Conservation (phyloP, 30 jellyfish, hydroid and myxozoan species). For the Phacellophora camtschatica region DNA sequence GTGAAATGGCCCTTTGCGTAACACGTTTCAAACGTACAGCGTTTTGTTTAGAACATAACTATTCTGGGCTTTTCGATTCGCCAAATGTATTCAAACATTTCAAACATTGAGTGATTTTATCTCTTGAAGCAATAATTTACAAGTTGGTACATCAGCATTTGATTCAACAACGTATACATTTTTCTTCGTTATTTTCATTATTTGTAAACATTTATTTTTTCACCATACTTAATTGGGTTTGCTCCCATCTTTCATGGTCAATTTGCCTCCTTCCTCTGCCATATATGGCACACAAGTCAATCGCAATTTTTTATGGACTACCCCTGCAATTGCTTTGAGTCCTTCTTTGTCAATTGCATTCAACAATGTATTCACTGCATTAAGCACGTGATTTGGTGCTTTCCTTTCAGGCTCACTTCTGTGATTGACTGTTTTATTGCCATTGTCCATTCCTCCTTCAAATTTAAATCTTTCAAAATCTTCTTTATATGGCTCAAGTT, state of each 20-base stretch:
- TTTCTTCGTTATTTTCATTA: no score
- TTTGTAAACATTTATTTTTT: neutral
- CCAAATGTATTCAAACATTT: no score
- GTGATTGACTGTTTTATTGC: constrained; percentile 39
- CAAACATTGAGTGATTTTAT: no score
- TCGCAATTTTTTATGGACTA: constrained; percentile 82
- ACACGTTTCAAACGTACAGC: no score
- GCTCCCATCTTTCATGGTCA: constrained; percentile 24
- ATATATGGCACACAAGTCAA: constrained; percentile 75
- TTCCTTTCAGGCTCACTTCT: constrained; percentile 17
- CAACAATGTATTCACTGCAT: constrained; percentile 76
- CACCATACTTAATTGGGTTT: neutral
- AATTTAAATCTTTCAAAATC: constrained; percentile 58
- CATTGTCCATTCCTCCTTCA: constrained; percentile 35
- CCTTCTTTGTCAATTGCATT: constrained; percentile 72
- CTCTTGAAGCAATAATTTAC: no score
- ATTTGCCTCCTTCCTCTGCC: constrained; percentile 33
- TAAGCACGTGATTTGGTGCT: constrained; percentile 74
- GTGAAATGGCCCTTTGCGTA: no score
- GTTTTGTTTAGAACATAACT: no score
- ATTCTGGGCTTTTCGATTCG: no score
- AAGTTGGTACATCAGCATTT: no score
- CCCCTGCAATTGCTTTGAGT: constrained; percentile 61
- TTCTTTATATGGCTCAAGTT: constrained; percentile 68
- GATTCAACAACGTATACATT: no score